Percentiles rank a stretch among this genome's conserved stretches.
Evolutionary conservation across 2,797 vertebrate species (phyloP).

Genomic region (Ctenochaetus hawaiiensis): DNA sequence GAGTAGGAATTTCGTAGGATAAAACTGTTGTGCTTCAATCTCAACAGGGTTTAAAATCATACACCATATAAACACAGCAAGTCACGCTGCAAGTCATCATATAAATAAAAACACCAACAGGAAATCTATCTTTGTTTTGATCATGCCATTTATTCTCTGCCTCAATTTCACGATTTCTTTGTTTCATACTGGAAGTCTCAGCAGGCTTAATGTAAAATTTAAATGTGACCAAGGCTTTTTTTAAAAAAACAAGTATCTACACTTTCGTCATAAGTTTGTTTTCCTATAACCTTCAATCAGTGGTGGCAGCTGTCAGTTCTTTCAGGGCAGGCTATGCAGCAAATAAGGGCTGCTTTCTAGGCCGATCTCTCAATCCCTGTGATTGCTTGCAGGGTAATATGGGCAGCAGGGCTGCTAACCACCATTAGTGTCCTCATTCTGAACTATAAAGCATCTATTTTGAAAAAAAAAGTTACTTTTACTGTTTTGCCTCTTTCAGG

Average conservation of each 20-base stretch:
- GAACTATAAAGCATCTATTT: too few species aligned
- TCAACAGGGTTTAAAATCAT: conserved; percentile 67
- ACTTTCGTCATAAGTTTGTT: not conserved
- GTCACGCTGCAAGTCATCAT: conserved; percentile 37
- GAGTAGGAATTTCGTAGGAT: conserved; percentile 68
- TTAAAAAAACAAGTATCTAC: not conserved
- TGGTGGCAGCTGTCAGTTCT: not conserved
- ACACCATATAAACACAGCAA: conserved; percentile 53
- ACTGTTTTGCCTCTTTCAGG: too few species aligned
- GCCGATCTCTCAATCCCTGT: too few species aligned
- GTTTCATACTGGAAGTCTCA: conserved; percentile 5
- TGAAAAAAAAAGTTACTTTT: too few species aligned
- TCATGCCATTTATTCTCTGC: conserved; percentile 26
- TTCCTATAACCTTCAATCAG: not conserved
- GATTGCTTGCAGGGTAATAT: too few species aligned
- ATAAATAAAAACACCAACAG: conserved; percentile 44
- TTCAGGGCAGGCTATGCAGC: too few species aligned
- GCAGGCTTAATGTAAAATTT: conserved; percentile 1
- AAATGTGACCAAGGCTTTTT: not conserved
- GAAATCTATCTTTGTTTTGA: conserved; percentile 33
- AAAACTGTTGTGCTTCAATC: conserved; percentile 62
- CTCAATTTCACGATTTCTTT: conserved; percentile 56
- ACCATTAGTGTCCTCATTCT: too few species aligned
- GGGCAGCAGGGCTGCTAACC: too few species aligned
- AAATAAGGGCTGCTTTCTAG: too few species aligned